Percentiles rank a stretch among this genome's conserved stretches.
These are phyloP conservation scores for Pristionchus japonicus DNA, from an alignment of 2,888 invertebrate species.

Conservation along the genomic window DNA sequence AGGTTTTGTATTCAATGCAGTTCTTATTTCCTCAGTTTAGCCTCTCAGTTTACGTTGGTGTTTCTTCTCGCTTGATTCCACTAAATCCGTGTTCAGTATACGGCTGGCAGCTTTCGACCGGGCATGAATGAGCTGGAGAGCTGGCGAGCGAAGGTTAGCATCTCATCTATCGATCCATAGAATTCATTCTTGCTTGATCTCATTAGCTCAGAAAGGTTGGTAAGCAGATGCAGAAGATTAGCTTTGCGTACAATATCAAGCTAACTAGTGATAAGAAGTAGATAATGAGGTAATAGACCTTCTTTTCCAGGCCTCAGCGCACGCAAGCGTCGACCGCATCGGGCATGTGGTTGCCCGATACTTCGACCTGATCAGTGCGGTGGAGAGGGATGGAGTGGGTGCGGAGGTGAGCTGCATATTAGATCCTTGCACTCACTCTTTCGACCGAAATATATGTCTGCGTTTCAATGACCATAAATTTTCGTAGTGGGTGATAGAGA, in stretches of 20 bases:
- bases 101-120: background rate
- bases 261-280: no score
- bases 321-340: background rate
- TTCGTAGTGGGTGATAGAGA: no score
- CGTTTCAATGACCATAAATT: no score
- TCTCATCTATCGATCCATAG: background rate
- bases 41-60: background rate
- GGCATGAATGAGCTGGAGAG: background rate
- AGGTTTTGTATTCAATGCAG: background rate
- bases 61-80: background rate
- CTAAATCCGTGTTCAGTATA: background rate
- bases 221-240: background rate
- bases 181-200: background rate
- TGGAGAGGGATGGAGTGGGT: background rate
- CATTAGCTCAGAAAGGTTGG: background rate
- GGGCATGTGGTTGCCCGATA: background rate
- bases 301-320: background rate
- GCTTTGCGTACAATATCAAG: no score
- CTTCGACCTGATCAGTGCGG: background rate
- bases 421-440: no score
- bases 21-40: no score
- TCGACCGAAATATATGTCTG: no score
- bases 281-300: no score
- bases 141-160: background rate
- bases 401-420: background rate